Evolutionary conservation across 2,888 invertebrate species (phyloP).

Genomic region (Thymelicus acteon): DNA sequence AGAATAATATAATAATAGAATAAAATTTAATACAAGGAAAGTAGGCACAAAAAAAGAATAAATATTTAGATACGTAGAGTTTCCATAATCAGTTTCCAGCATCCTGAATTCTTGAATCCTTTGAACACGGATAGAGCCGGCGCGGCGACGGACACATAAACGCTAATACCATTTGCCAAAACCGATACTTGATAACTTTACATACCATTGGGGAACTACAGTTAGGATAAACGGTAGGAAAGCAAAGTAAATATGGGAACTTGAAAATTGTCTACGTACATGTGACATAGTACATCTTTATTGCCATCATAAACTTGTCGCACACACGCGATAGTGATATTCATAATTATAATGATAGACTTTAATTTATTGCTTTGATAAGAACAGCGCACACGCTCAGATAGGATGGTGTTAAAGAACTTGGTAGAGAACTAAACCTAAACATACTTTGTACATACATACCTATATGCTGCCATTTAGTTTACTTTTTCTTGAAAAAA

Average conservation of each 20-base stretch:
- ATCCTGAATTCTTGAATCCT: no score
- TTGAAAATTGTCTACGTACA: neutral
- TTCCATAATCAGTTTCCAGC: no score
- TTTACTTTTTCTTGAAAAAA: no score
- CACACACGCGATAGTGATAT: conserved; percentile 26
- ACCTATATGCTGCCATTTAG: neutral
- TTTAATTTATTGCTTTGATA: conserved; percentile 32
- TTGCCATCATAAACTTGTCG: conserved; percentile 26
- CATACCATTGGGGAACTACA: no score
- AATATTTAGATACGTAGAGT: no score
- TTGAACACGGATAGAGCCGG: no score
- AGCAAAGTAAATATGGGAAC: neutral
- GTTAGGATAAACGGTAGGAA: neutral
- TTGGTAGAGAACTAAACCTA: neutral
- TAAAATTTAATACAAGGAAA: no score
- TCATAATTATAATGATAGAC: conserved; percentile 25
- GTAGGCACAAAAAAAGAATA: no score
- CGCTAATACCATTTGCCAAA: no score
- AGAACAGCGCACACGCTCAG: conserved; percentile 14
- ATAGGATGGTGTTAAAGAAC: conserved; percentile 11
- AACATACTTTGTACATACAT: conserved; percentile 28
- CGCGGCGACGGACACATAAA: no score
- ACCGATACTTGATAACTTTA: no score
- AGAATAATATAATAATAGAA: no score
- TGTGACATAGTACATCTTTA: conserved; percentile 18